Percentiles rank a stretch among this genome's conserved stretches.
Conservation (phyloP, 2,113 vertebrate species). For the Heterotis niloticus region DNA sequence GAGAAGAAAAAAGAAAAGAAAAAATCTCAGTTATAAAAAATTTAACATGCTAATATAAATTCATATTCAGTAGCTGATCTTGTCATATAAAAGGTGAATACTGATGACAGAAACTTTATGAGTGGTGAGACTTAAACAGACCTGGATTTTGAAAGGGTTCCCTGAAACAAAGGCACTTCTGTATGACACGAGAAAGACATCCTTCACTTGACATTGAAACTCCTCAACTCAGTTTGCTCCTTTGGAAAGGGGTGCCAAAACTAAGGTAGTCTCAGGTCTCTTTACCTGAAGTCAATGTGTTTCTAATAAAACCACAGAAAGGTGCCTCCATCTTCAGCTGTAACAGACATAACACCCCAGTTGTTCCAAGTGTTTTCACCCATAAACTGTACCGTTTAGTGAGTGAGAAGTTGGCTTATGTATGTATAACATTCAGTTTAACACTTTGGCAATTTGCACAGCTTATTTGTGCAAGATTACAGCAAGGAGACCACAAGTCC, state of each 20-base stretch:
- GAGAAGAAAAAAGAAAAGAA: neutral
- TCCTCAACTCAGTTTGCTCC: too few relatives aligned
- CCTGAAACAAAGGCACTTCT: neutral
- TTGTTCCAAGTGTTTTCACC: neutral
- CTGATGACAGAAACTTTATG: neutral
- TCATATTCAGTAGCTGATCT: neutral
- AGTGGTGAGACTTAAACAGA: neutral
- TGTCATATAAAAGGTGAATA: neutral
- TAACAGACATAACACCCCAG: neutral
- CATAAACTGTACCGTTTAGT: neutral
- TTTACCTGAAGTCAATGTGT: too few relatives aligned
- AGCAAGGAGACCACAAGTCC: too few relatives aligned
- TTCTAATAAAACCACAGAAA: too few relatives aligned
- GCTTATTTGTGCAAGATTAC: too few relatives aligned
- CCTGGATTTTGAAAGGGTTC: neutral
- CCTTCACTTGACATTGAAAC: neutral
- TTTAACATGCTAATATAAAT: slow-evolving; percentile 10
- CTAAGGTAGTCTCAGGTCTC: too few relatives aligned
- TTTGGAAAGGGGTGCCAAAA: too few relatives aligned
- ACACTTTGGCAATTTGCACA: too few relatives aligned
- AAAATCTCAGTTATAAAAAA: neutral
- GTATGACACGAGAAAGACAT: neutral
- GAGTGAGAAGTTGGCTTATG: neutral
- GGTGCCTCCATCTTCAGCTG: too few relatives aligned
- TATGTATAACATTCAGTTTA: too few relatives aligned